Evolutionary conservation across 1,140 invertebrate species (phyloP).

Genomic region (Aporrectodea caliginosa): DNA sequence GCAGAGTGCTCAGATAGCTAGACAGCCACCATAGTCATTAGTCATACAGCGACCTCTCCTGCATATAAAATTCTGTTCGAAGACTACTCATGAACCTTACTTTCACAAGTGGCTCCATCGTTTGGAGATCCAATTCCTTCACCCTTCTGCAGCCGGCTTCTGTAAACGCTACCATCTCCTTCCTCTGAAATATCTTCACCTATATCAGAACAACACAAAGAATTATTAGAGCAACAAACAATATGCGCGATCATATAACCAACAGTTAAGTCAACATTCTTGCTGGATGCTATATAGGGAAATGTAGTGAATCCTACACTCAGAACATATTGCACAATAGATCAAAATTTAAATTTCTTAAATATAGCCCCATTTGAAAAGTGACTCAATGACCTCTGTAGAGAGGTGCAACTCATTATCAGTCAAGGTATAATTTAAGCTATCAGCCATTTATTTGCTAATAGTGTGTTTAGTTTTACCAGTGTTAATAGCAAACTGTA

Average conservation of each 20-base stretch:
- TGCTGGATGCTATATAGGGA: not conserved
- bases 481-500: too few relatives aligned
- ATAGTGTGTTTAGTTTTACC: too few relatives aligned
- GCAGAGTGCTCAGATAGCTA: not conserved
- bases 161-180: slow-evolving; percentile 77
- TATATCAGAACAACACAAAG: too few relatives aligned
- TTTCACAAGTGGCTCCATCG: slow-evolving; percentile 65
- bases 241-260: too few relatives aligned
- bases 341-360: not conserved
- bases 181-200: slow-evolving; percentile 80
- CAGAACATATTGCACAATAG: not conserved
- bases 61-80: not conserved
- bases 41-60: not conserved
- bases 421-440: too few relatives aligned
- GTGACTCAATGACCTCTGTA: too few relatives aligned
- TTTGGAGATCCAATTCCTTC: slow-evolving; percentile 68
- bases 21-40: not conserved
- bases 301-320: not conserved
- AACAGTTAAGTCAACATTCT: slow-evolving; percentile 14
- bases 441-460: too few relatives aligned
- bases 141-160: slow-evolving; percentile 68
- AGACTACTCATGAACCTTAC: slow-evolving; percentile 34
- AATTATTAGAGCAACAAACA: too few relatives aligned
- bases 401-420: too few relatives aligned
- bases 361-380: too few relatives aligned